phyloP scores from a whole-genome alignment of 2,113 vertebrate species.

The Tauraco erythrolophus region DNA sequence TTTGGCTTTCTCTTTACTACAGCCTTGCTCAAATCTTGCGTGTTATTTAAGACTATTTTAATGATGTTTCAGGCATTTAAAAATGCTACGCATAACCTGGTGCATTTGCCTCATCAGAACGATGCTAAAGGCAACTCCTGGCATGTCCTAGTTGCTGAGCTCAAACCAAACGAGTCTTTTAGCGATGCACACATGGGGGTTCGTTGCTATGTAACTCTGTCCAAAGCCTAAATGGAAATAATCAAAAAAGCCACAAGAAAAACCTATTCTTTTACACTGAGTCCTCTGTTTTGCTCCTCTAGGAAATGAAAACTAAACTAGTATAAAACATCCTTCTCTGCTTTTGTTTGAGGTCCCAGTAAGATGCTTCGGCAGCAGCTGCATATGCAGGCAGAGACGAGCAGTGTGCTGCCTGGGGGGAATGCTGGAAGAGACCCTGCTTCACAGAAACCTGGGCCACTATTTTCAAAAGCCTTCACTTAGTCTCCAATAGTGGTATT shows the following conservation, averaged over 20 bases:
- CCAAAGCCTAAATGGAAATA: background rate
- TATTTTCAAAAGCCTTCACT: background rate
- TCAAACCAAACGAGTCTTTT: background rate
- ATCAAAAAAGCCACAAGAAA: background rate
- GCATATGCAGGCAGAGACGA: background rate
- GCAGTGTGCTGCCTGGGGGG: background rate
- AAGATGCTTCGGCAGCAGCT: background rate
- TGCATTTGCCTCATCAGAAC: background rate
- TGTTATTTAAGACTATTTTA: background rate
- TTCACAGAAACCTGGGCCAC: background rate
- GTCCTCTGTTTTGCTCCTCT: background rate
- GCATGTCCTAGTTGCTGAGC: background rate
- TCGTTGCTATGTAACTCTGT: background rate
- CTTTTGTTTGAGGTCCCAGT: background rate
- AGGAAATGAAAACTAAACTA: background rate
- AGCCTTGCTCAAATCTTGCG: background rate
- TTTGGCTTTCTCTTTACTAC: background rate
- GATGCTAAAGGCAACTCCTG: background rate
- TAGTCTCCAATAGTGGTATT: background rate
- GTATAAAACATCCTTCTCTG: background rate
- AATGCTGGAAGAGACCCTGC: fast-evolving
- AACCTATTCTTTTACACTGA: background rate
- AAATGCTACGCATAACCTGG: background rate
- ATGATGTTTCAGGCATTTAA: background rate
- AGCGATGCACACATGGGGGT: background rate